These are phyloP conservation scores for Plutella xylostella DNA, from an alignment of 2,888 invertebrate genomes.

Conservation along the genomic window DNA sequence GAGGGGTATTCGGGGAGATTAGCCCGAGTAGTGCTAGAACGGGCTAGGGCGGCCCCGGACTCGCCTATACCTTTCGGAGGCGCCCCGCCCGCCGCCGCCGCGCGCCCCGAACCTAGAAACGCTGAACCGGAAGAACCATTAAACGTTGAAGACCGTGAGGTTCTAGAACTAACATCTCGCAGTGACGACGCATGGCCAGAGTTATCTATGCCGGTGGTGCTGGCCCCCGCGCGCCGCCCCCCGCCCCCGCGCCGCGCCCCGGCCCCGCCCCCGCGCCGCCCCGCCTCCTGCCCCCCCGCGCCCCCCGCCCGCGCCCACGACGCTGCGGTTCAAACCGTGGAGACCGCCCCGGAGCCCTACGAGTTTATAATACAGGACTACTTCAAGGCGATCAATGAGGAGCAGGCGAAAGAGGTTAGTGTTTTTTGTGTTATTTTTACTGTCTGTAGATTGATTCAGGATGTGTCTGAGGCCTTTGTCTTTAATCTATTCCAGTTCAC, in stretches of 20 bases:
- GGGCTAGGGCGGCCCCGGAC: conserved; percentile 26
- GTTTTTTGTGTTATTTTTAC: background rate
- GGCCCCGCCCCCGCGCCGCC: conserved; percentile 18
- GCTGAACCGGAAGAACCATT: conserved; percentile 18
- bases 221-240: conserved; percentile 22
- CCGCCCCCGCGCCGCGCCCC: conserved; percentile 16
- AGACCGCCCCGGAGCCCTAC: conserved; percentile 62
- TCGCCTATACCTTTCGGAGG: conserved; percentile 56
- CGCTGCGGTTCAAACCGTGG: conserved; percentile 2
- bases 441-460: too few relatives aligned
- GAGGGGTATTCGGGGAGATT: conserved; percentile 39
- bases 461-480: too few relatives aligned
- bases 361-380: conserved; percentile 42
- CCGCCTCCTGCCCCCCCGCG: background rate
- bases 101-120: conserved; percentile 22
- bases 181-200: conserved; percentile 64
- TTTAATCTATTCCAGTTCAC: too few relatives aligned
- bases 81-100: conserved; percentile 36
- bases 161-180: conserved; percentile 60
- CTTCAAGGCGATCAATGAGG: background rate
- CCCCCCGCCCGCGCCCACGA: conserved; percentile 74
- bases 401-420: background rate
- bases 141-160: conserved; percentile 62
- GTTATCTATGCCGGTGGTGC: too few relatives aligned
- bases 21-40: conserved; percentile 60